Percentiles rank a stretch among this genome's conserved stretches.
Conservation (phyloP, 2,113 vertebrate genomes). For the Microtus montanus region DNA sequence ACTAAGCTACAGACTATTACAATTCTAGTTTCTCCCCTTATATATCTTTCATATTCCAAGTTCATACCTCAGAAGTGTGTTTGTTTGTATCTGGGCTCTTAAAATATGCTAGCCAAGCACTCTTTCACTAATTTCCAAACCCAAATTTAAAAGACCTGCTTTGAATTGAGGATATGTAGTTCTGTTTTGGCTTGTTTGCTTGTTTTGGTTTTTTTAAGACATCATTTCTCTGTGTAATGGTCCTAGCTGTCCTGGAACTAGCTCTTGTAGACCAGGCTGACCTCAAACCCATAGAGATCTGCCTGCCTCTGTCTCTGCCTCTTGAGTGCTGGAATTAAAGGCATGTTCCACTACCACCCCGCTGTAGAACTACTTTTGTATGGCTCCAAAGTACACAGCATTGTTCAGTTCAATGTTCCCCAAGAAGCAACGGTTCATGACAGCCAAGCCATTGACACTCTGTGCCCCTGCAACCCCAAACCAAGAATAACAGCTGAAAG, state of each 20-base stretch:
- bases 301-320: no score
- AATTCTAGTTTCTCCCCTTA: neutral
- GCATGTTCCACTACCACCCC: no score
- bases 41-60: neutral
- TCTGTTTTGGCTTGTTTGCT: neutral
- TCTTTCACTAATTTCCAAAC: neutral
- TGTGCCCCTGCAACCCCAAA: neutral
- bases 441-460: neutral
- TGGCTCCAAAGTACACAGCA: neutral
- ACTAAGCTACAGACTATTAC: neutral
- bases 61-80: neutral
- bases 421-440: neutral
- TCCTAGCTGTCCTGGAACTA: no score
- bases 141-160: neutral
- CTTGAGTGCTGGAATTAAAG: no score
- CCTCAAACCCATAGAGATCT: no score
- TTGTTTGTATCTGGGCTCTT: neutral
- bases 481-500: neutral
- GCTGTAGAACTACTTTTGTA: no score
- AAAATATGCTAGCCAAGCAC: neutral
- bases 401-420: neutral
- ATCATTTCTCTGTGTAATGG: no score
- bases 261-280: no score
- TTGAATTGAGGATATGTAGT: neutral
- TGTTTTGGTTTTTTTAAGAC: no score